These are phyloP conservation scores for Rallus limicola DNA, from an alignment of 2,113 vertebrate genomes.

Conservation along the genomic window DNA sequence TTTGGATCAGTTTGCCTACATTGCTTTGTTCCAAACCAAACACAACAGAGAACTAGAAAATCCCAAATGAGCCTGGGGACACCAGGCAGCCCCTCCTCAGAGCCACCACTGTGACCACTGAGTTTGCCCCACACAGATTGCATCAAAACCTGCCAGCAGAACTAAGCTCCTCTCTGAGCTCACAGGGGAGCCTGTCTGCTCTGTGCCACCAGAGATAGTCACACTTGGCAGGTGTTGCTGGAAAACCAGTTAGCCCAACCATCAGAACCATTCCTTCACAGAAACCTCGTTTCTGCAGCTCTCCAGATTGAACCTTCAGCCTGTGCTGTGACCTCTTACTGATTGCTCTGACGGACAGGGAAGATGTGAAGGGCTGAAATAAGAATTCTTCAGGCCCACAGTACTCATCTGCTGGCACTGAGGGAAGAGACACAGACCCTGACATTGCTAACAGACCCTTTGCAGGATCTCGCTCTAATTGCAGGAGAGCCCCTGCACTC, in stretches of 20 bases:
- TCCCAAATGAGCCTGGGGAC: not conserved
- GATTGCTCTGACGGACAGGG: not conserved
- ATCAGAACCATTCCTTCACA: accelerated
- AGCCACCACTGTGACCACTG: not conserved
- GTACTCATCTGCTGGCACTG: not conserved
- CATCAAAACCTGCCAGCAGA: not conserved
- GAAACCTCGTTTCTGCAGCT: not conserved
- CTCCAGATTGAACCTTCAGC: not conserved
- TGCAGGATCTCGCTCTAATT: not conserved
- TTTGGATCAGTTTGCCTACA: not conserved
- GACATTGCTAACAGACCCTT: not conserved
- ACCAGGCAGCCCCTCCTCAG: not conserved
- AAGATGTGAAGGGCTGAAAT: not conserved
- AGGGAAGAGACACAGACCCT: not conserved
- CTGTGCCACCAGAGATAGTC: not conserved
- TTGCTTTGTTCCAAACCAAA: not conserved
- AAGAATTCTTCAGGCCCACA: not conserved
- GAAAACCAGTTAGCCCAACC: not conserved
- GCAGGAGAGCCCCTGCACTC: not conserved
- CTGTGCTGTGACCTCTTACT: not conserved
- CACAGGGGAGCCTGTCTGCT: not conserved
- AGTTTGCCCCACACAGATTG: not conserved
- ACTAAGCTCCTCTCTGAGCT: not conserved
- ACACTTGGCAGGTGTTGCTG: not conserved
- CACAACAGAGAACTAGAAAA: not conserved